Base-by-base conservation (phyloP, 2,888 invertebrate species). In the Cylloceria caligata region DNA sequence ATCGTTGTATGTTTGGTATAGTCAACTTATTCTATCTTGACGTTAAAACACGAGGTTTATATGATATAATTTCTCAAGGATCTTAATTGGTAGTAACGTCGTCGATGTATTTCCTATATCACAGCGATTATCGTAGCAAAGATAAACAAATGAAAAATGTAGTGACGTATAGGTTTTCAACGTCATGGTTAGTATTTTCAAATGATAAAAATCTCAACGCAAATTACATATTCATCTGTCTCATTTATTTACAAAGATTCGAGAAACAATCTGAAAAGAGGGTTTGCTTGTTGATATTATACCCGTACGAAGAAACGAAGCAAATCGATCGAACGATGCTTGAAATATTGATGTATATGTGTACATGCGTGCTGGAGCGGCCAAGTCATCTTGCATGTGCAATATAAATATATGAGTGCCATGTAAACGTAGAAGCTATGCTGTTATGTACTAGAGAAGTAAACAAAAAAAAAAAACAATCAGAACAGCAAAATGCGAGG, bases 281-380 rank as follows among this genome's bases (percentile, higher is more conserved):
- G 6, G 5, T n/a, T 3, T 27, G n/a, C 3, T 36, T 55, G 69
- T 45, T 55, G 65, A 75, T 75, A 75, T 71, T 55, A 60, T 39
- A 36, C 27, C 47, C n/a, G 47, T 16, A 57, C 21, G 45, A 45
- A 24, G 45, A 27, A 60, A 55, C 36, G 49, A n/a, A 68, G 55
- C 57, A 65, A 71, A 75, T 75, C 75, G 80, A 75, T 55, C 74
- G 74, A 55, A 65, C 47, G 45, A 3, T 13, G 45, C 16, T n/a
- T 72, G 55, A 75, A 80, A 71, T 62, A 80, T 80, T 71, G 24
- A 80, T 69, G 80, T 30, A 16, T 19, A 52, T 55, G 64, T 64
- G 30, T 16, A 5, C 5, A 57, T 60, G 36, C 34, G 7, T 36
- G n/a, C 57, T 7, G 19, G 16, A 16, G 16, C 16, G 7, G 16